Percentiles rank a stretch among this genome's conserved stretches.
These are phyloP conservation scores for Pollachius pollachius DNA, from an alignment of 2,113 vertebrate genomes.

Conservation along the genomic window DNA sequence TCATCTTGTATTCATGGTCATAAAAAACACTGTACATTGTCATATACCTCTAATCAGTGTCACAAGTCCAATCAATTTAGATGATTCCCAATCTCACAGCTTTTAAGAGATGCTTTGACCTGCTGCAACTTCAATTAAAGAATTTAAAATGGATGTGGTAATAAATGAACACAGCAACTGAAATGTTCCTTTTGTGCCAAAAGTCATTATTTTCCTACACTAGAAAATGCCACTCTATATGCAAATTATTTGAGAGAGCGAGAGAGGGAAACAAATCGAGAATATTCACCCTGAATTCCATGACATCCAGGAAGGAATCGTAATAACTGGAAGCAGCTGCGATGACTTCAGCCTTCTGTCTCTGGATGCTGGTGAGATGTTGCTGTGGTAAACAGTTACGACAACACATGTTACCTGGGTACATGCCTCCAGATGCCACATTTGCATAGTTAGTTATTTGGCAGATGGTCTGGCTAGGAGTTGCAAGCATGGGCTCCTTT, in stretches of 20 bases:
- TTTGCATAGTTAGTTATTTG: not conserved
- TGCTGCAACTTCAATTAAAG: constrained; percentile 23
- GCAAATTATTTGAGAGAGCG: constrained; percentile 35
- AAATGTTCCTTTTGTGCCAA: too few species aligned
- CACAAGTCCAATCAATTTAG: not conserved
- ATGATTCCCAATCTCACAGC: constrained; percentile 12
- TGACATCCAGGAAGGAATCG: constrained; percentile 89
- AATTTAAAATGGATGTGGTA: constrained; percentile 1
- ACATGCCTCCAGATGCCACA: not conserved
- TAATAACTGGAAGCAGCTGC: constrained; percentile 76
- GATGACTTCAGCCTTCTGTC: constrained; percentile 82
- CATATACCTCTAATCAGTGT: not conserved
- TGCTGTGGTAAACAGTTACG: constrained; percentile 69
- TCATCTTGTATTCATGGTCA: constrained; percentile 6
- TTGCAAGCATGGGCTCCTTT: not conserved
- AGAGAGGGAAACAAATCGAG: not conserved
- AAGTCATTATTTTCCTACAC: not conserved
- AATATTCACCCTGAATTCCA: constrained; percentile 88
- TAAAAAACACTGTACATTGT: constrained; percentile 2
- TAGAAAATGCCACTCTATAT: constrained; percentile 50
- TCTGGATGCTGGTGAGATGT: constrained; percentile 82
- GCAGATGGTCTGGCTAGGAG: not conserved
- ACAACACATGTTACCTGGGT: not conserved
- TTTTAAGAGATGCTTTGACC: constrained; percentile 14
- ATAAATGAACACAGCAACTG: too few species aligned